Conservation (phyloP, 64 coral and sea anemone genomes). For the Orbicella faveolata region DNA sequence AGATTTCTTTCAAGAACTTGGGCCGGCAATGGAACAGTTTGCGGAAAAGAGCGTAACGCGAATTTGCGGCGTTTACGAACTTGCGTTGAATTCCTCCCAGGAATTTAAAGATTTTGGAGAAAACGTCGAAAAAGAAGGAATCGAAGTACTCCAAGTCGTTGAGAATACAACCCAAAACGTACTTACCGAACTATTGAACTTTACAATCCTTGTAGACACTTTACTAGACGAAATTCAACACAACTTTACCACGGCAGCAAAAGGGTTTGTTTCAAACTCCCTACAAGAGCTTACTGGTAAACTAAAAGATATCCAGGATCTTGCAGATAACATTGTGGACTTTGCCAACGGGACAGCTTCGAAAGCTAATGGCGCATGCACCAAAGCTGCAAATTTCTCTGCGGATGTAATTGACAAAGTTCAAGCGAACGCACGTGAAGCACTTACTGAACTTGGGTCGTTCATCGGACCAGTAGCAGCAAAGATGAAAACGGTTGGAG, state of each 20-base stretch:
- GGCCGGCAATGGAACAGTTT: constrained; percentile 37
- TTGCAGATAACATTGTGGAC: constrained; percentile 55
- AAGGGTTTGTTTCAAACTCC: constrained; percentile 69
- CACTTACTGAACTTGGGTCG: constrained; percentile 52
- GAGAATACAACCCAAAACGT: constrained; percentile 45
- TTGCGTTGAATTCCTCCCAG: constrained; percentile 34
- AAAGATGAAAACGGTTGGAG: constrained; percentile 53
- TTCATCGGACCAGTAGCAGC: constrained; percentile 70
- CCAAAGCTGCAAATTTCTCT: constrained; percentile 70
- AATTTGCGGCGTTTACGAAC: constrained; percentile 41
- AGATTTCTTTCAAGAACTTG: constrained; percentile 62
- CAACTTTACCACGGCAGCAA: constrained; percentile 66
- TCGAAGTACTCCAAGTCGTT: neutral
- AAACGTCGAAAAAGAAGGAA: constrained; percentile 60
- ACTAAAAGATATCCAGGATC: constrained; percentile 39
- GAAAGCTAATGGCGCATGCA: constrained; percentile 62
- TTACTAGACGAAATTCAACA: constrained; percentile 72
- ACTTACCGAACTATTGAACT: constrained; percentile 35
- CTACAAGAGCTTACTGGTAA: constrained; percentile 60
- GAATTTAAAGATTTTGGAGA: constrained; percentile 68
- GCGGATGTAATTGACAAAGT: constrained; percentile 77
- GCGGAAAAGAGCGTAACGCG: constrained; percentile 15
- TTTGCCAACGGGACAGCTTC: constrained; percentile 78
- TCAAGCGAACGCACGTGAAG: constrained; percentile 39
- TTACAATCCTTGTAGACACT: constrained; percentile 59